Base-by-base conservation (phyloP, 1,140 invertebrate genomes). In the Oryctes rhinoceros region DNA sequence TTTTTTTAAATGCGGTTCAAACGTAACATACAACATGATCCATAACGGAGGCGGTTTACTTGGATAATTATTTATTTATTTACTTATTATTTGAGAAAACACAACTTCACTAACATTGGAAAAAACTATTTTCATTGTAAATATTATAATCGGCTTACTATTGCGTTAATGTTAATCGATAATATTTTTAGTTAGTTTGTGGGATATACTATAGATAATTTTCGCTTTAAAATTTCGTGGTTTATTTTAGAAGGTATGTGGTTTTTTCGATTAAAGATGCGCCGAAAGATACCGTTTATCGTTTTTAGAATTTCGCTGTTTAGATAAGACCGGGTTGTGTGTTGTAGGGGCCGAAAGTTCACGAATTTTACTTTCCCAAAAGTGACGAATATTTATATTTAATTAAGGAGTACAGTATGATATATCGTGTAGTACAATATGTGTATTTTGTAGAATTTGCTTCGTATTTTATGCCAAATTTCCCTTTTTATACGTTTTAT, bases 391-490 rank as follows among this genome's bases (percentile, higher is more conserved):
- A 15, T 59, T 59, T n/a, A 44, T 59, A 59, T 59, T 59, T 59
- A 53, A 53, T 53, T 15, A 59, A 7, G 18, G 53, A 59, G 53
- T 18, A 18, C 5, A 44, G 5, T 44, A 44, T 44, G 39, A 44
- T 44, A 44, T 59, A 59, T 59, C 53, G n/a, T 59, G 15, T 59
- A 59, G 5, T 44, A 44, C 39, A 44, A 44, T 44, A 44, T 18
- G 53, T n/a, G 18, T 59, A 18, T 59, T 18, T 4, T 59, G 53
- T 59, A 18, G 15, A 59, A 59, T 18, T 59, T 59, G 53, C 18
- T 59, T 53, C 49, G n/a, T 59, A 59, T 59, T 59, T 18, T 18
- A 59, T 35, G 65, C 65, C 65, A 71, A 71, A 71, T 71, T 71
- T 71, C 65, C 65, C 65, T 71, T 71, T 71, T 71, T 30, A 18